These are phyloP conservation scores for Lapara coniferarum DNA, from an alignment of 2,888 invertebrate species.

Conservation along the genomic window DNA sequence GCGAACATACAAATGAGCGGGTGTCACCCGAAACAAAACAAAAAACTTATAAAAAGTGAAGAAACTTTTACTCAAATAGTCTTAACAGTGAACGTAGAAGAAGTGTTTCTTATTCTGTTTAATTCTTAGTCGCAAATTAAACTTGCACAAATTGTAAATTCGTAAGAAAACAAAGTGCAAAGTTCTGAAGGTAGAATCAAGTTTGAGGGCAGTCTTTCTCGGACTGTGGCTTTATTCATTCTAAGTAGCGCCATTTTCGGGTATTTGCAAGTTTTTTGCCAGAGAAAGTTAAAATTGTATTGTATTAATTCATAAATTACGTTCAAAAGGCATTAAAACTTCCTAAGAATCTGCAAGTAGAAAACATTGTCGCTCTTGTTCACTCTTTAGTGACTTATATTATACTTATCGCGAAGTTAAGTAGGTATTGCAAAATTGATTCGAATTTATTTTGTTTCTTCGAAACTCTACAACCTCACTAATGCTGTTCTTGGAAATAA, in stretches of 20 bases:
- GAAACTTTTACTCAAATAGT: not conserved
- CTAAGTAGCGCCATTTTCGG: slow-evolving; percentile 32
- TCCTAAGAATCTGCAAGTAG: not conserved
- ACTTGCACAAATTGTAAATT: slow-evolving; percentile 31
- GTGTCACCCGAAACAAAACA: too few species aligned
- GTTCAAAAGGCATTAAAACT: slow-evolving; percentile 16
- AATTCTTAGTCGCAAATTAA: slow-evolving; percentile 11
- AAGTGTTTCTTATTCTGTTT: not conserved
- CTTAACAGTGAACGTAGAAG: not conserved
- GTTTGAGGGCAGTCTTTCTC: slow-evolving; percentile 30
- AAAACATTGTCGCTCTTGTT: not conserved
- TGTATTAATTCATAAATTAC: slow-evolving; percentile 23
- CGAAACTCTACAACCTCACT: too few species aligned
- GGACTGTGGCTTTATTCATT: slow-evolving; percentile 31
- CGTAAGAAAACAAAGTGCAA: slow-evolving; percentile 44
- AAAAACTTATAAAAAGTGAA: too few species aligned
- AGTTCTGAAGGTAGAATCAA: slow-evolving; percentile 33
- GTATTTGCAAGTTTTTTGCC: slow-evolving; percentile 33
- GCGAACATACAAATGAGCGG: too few species aligned
- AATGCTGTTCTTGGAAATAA: too few species aligned
- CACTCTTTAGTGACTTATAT: not conserved
- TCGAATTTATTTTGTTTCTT: too few species aligned
- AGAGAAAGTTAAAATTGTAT: slow-evolving; percentile 2
- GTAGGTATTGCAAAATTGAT: not conserved
- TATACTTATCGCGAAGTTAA: not conserved